Evolutionary conservation across 2,113 vertebrate genomes (phyloP).

Genomic region (Hoplias malabaricus): DNA sequence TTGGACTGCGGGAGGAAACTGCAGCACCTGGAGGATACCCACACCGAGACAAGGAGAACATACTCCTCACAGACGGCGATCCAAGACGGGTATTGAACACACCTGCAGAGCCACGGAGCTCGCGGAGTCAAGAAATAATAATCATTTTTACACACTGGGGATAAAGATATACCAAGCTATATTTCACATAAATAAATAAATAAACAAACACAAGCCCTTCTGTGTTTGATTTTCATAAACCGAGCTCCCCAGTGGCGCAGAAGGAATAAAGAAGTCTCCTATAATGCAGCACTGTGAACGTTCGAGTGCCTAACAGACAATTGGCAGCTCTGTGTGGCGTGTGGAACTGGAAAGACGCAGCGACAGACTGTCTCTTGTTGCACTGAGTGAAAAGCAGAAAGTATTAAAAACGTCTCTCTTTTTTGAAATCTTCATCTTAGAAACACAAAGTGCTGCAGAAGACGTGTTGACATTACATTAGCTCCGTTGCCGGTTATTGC

Average conservation of each 20-base stretch:
- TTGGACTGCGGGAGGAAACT: too few species aligned
- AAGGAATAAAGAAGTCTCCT: background rate
- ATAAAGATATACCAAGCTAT: background rate
- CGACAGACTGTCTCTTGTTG: background rate
- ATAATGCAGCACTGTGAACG: background rate
- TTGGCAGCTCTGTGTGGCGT: background rate
- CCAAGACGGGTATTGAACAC: too few species aligned
- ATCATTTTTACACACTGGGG: too few species aligned
- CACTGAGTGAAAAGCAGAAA: background rate
- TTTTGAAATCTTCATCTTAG: background rate
- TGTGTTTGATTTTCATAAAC: background rate
- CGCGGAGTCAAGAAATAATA: too few species aligned
- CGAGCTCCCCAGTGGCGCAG: background rate
- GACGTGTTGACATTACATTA: conserved; percentile 19
- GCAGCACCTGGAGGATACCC: too few species aligned
- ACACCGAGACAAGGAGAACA: too few species aligned
- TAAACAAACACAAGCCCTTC: background rate
- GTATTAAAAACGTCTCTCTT: background rate
- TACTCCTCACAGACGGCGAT: too few species aligned
- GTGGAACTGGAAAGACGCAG: background rate
- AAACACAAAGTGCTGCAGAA: conserved; percentile 36
- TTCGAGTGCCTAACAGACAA: background rate
- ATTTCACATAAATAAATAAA: background rate
- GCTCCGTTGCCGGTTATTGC: conserved; percentile 11
- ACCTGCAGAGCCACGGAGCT: too few species aligned